Percentiles rank a stretch among this genome's conserved stretches.
Conservation (phyloP, 2,888 invertebrate species). For the Hololepta plana region DNA sequence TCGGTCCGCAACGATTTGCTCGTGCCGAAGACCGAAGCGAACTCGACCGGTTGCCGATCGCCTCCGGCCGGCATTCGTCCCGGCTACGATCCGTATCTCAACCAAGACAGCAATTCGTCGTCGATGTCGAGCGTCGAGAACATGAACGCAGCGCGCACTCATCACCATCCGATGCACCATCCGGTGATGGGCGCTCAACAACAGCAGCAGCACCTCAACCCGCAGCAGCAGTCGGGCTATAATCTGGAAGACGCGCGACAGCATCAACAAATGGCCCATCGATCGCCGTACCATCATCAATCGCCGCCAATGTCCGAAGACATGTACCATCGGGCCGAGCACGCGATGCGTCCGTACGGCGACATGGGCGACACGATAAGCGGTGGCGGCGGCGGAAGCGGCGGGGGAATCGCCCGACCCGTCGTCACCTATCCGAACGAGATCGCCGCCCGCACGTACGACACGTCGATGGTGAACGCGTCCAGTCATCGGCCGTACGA, state of each 20-base stretch:
- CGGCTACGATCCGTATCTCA: slow-evolving; percentile 42
- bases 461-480: slow-evolving; percentile 29
- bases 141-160: slow-evolving; percentile 25
- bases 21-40: slow-evolving; percentile 48
- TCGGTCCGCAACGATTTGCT: slow-evolving; percentile 35
- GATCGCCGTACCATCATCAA: slow-evolving; percentile 43
- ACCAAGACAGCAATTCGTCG: slow-evolving; percentile 53
- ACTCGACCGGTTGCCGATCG: slow-evolving; percentile 28
- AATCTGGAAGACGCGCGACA: slow-evolving; percentile 29
- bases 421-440: slow-evolving; percentile 40
- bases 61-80: slow-evolving; percentile 28
- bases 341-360: slow-evolving; percentile 34
- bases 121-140: slow-evolving; percentile 54
- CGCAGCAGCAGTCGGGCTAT: slow-evolving; percentile 31
- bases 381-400: slow-evolving; percentile 7
- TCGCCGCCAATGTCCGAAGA: slow-evolving; percentile 41
- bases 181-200: slow-evolving; percentile 14
- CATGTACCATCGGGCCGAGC: slow-evolving; percentile 23
- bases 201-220: slow-evolving; percentile 31
- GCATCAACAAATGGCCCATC: slow-evolving; percentile 32
- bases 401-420: slow-evolving; percentile 30
- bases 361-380: slow-evolving; percentile 44
- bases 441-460: slow-evolving; percentile 29
- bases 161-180: slow-evolving; percentile 32
- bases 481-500: slow-evolving; percentile 38